A percentile compares a stretch with the other conserved stretches of the same genome.
These are phyloP conservation scores for Leptinotarsa peninsularis DNA, from an alignment of 2,888 invertebrate genomes.

Conservation along the genomic window DNA sequence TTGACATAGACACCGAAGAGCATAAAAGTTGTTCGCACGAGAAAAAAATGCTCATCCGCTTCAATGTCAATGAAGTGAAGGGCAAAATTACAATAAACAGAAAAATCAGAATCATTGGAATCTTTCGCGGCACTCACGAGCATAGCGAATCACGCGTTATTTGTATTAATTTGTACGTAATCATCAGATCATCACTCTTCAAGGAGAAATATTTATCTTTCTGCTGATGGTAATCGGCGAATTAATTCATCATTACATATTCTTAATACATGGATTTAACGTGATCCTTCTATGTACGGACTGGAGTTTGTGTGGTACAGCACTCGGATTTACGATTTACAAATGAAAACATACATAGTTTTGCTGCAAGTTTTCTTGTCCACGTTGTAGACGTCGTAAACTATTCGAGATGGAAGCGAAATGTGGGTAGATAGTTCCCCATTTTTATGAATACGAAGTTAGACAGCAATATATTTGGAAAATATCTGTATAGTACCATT, in stretches of 20 bases:
- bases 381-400: not conserved
- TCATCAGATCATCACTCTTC: conserved; percentile 23
- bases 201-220: conserved; percentile 27
- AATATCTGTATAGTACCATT: too few species aligned
- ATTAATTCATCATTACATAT: conserved; percentile 27
- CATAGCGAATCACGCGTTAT: conserved; percentile 6
- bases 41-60: not conserved
- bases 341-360: conserved; percentile 14
- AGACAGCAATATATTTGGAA: not conserved
- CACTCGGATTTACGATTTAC: conserved; percentile 9
- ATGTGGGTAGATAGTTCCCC: not conserved
- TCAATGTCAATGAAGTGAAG: not conserved
- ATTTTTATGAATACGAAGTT: not conserved
- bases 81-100: not conserved
- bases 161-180: conserved; percentile 19
- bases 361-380: conserved; percentile 10
- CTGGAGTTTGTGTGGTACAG: conserved; percentile 19
- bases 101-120: not conserved
- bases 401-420: not conserved
- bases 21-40: not conserved
- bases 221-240: conserved; percentile 20
- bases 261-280: conserved; percentile 16
- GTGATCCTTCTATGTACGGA: conserved; percentile 20
- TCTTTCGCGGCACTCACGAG: not conserved
- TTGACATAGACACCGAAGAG: too few species aligned